Evolutionary conservation across 2,797 vertebrate genomes (phyloP).

Genomic region (Prionace glauca): DNA sequence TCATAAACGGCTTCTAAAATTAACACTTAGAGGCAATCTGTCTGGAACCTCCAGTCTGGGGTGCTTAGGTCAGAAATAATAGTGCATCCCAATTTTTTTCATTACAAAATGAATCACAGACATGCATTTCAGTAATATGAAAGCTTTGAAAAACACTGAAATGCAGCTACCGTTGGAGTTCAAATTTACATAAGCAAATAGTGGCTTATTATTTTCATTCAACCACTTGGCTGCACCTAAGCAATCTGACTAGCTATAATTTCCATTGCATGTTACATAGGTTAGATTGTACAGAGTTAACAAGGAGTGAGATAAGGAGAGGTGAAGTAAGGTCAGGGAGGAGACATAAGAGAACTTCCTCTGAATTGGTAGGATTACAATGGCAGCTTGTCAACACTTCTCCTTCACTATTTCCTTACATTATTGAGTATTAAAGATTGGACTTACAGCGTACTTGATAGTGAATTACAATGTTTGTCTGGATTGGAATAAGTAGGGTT

Average conservation of each 20-base stretch:
- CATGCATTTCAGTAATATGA: conserved; percentile 1
- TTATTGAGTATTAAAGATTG: neutral
- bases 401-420: neutral
- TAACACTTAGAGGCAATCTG: conserved; percentile 38
- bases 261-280: conserved; percentile 33
- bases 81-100: neutral
- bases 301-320: neutral
- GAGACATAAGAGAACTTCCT: neutral
- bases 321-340: conserved; percentile 26
- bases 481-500: neutral
- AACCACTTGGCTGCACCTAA: conserved; percentile 7
- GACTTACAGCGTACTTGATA: neutral
- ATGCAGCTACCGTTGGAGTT: neutral
- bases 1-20: conserved; percentile 32
- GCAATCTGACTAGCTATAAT: conserved; percentile 23
- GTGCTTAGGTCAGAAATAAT: conserved; percentile 35
- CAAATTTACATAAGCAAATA: conserved; percentile 29
- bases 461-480: neutral
- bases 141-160: neutral
- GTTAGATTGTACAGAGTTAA: conserved; percentile 20
- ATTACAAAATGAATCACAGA: conserved; percentile 34
- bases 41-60: conserved; percentile 34
- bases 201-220: conserved; percentile 13
- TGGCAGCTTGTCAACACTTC: neutral
- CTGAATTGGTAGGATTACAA: neutral